phyloP scores from a whole-genome alignment of 30 jellyfish, hydroid and myxozoan genomes.

The Pseudorhiza aurosa region DNA sequence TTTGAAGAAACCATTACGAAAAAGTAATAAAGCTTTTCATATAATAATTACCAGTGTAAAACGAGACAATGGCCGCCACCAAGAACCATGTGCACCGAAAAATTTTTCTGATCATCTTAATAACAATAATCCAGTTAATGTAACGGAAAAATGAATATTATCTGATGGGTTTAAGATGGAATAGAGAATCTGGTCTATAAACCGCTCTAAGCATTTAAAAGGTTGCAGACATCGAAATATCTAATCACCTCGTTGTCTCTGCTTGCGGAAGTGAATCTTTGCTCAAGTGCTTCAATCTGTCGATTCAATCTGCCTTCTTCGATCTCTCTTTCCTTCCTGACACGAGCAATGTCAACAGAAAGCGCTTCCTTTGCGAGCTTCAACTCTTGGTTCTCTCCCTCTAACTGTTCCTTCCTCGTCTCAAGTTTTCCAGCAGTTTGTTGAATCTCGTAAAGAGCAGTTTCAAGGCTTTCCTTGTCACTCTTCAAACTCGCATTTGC shows the following conservation, averaged over 20 bases:
- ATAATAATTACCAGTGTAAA: too few species aligned
- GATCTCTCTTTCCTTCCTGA: constrained; percentile 87
- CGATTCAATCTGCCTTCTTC: constrained; percentile 80
- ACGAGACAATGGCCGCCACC: too few species aligned
- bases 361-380: constrained; percentile 88
- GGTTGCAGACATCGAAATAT: too few species aligned
- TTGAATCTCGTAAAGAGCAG: constrained; percentile 94
- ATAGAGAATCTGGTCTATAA: too few species aligned
- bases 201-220: too few species aligned
- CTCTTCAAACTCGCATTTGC: constrained; percentile 91
- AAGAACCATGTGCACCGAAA: too few species aligned
- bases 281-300: constrained; percentile 84
- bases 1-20: too few species aligned
- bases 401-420: constrained; percentile 94
- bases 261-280: constrained; percentile 59
- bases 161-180: too few species aligned
- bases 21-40: too few species aligned
- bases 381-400: constrained; percentile 90
- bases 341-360: constrained; percentile 86
- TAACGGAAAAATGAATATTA: too few species aligned
- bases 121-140: too few species aligned
- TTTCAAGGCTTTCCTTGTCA: constrained; percentile 96
- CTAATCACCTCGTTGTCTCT: constrained; percentile 82
- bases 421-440: constrained; percentile 94
- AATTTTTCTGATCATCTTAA: too few species aligned